These are phyloP conservation scores for Madoqua kirkii DNA, from an alignment of 2,113 vertebrate genomes.

Conservation along the genomic window DNA sequence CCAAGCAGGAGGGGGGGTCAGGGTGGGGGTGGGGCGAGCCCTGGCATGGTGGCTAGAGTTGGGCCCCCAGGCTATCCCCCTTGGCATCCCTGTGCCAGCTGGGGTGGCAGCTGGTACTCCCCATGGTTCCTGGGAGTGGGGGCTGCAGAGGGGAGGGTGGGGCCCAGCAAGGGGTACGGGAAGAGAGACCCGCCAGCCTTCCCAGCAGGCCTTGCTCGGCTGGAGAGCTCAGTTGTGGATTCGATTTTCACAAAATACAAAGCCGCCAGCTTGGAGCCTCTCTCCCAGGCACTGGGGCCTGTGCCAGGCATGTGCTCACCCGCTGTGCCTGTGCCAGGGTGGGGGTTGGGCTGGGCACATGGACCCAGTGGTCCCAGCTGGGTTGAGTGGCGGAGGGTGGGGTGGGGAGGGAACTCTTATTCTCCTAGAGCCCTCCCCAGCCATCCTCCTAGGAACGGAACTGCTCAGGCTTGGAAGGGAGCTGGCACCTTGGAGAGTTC, in stretches of 20 bases:
- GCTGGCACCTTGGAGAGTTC: not conserved
- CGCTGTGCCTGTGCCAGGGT: slow-evolving; percentile 1
- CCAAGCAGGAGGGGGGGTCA: slow-evolving; percentile 44
- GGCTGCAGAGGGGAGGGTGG: not conserved
- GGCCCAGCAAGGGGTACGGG: not conserved
- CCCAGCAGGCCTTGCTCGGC: slow-evolving; percentile 57
- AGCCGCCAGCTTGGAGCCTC: slow-evolving; percentile 50
- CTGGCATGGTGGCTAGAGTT: not conserved
- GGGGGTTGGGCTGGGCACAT: slow-evolving; percentile 24
- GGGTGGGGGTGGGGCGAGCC: not conserved
- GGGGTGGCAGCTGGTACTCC: slow-evolving; percentile 55
- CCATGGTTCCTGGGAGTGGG: not conserved
- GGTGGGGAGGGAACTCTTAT: not conserved
- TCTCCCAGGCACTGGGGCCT: slow-evolving; percentile 47
- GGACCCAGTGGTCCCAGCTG: slow-evolving; percentile 43
- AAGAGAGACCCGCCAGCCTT: slow-evolving; percentile 36
- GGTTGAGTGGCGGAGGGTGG: not conserved
- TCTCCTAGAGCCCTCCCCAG: not conserved
- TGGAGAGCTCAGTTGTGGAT: slow-evolving; percentile 60
- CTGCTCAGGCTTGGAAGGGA: not conserved
- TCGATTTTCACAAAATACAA: slow-evolving; percentile 69
- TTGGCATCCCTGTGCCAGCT: not conserved
- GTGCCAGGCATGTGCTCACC: slow-evolving; percentile 63
- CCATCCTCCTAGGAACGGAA: not conserved
- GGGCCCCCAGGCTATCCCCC: not conserved